Evolutionary conservation across 2,797 vertebrate species (phyloP).

Genomic region (Helicolenus hilgendorfi): DNA sequence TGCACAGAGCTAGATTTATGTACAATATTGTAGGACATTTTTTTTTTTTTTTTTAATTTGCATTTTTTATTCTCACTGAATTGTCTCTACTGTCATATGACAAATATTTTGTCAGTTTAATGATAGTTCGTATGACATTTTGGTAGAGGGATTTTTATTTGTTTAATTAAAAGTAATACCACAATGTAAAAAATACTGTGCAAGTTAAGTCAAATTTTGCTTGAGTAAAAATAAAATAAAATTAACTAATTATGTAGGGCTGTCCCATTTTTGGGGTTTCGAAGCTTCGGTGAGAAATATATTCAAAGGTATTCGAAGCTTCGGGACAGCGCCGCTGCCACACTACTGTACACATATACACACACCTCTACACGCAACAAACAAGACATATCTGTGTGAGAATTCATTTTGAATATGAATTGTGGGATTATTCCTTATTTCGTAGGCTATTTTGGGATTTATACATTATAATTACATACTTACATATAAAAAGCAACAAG

Average conservation of each 20-base stretch:
- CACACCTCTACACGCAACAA: too few species aligned
- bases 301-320: too few species aligned
- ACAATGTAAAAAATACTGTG: background rate
- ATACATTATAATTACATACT: too few species aligned
- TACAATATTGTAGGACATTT: background rate
- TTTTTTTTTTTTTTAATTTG: background rate
- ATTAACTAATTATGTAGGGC: background rate
- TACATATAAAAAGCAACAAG: too few species aligned
- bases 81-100: background rate
- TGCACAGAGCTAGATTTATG: background rate
- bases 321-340: too few species aligned
- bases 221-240: background rate
- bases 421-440: too few species aligned
- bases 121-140: background rate
- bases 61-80: background rate
- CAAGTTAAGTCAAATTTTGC: background rate
- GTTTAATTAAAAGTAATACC: background rate
- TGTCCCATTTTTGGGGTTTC: too few species aligned
- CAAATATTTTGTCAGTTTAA: background rate
- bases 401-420: too few species aligned
- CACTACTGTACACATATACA: too few species aligned
- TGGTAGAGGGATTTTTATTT: background rate
- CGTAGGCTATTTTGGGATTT: too few species aligned
- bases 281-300: too few species aligned
- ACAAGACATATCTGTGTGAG: too few species aligned